A percentile compares a stretch with the other conserved stretches of the same genome.
Evolutionary conservation across 2,113 vertebrate species (phyloP).

Genomic region (Vanacampus margaritifer): DNA sequence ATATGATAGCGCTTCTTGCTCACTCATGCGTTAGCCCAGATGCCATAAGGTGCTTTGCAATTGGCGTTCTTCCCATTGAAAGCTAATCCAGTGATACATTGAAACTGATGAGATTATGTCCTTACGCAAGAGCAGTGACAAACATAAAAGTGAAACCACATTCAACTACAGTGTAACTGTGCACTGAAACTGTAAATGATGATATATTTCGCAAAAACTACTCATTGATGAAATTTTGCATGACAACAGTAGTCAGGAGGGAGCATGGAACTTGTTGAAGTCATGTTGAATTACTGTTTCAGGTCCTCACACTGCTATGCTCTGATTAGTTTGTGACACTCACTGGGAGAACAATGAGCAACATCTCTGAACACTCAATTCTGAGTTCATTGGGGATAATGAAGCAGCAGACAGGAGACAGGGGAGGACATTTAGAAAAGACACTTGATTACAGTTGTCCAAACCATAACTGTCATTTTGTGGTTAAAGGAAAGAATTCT

Average conservation of each 20-base stretch:
- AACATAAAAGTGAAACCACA: constrained; percentile 6
- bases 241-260: background rate
- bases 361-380: constrained; percentile 37
- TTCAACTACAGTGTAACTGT: background rate
- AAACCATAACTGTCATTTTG: constrained; percentile 21
- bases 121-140: constrained; percentile 40
- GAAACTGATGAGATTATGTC: constrained; percentile 56
- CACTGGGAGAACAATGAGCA: constrained; percentile 47
- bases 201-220: constrained; percentile 1
- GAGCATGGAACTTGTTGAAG: constrained; percentile 17
- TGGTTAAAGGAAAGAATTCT: background rate
- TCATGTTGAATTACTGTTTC: constrained; percentile 36
- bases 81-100: constrained; percentile 49
- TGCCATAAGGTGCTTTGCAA: constrained; percentile 41
- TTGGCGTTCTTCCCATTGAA: constrained; percentile 35
- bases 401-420: constrained; percentile 42
- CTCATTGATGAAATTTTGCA: background rate
- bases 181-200: background rate
- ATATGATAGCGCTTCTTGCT: constrained; percentile 16
- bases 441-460: constrained; percentile 7
- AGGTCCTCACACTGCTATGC: constrained; percentile 42
- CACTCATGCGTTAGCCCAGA: constrained; percentile 10
- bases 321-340: constrained; percentile 57
- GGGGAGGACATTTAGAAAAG: constrained; percentile 13
- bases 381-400: constrained; percentile 42